These are phyloP conservation scores for Pelobates fuscus DNA, from an alignment of 2,113 vertebrate genomes.

Conservation along the genomic window DNA sequence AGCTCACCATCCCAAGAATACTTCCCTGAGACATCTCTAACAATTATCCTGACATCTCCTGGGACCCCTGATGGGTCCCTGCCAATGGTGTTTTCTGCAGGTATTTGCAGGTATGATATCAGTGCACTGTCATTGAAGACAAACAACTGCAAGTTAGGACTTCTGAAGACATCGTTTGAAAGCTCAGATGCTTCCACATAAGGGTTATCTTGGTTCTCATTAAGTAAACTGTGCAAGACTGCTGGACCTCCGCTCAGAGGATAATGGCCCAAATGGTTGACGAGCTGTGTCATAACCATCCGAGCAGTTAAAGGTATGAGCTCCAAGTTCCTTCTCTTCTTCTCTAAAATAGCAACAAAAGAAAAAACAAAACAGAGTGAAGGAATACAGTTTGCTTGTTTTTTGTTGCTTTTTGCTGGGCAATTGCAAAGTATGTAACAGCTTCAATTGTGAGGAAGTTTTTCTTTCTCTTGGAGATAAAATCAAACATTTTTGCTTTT, in stretches of 20 bases:
- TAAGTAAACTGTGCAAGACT: constrained; percentile 90
- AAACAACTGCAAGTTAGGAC: constrained; percentile 93
- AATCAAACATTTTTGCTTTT: too few relatives aligned
- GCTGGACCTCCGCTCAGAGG: constrained; percentile 89
- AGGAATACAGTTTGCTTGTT: too few relatives aligned
- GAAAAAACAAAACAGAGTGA: not conserved
- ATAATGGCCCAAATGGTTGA: constrained; percentile 94
- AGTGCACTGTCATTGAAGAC: constrained; percentile 95
- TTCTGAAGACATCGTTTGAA: constrained; percentile 91
- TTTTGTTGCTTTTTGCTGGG: too few relatives aligned
- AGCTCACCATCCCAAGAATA: constrained; percentile 93
- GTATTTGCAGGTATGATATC: constrained; percentile 93
- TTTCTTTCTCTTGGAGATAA: too few relatives aligned
- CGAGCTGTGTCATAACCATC: constrained; percentile 95
- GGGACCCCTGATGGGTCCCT: constrained; percentile 57
- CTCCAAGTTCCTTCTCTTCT: constrained; percentile 85
- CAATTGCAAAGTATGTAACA: too few relatives aligned
- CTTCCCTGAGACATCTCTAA: constrained; percentile 96
- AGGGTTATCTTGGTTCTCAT: constrained; percentile 91
- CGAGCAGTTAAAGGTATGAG: constrained; percentile 90
- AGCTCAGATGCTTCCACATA: constrained; percentile 87
- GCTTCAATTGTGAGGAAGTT: too few relatives aligned
- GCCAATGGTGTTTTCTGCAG: constrained; percentile 58
- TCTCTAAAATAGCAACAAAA: constrained; percentile 68
- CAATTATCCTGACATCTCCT: constrained; percentile 89